Base-by-base conservation (phyloP, 2,113 vertebrate species). In the Entosphenus tridentatus region DNA sequence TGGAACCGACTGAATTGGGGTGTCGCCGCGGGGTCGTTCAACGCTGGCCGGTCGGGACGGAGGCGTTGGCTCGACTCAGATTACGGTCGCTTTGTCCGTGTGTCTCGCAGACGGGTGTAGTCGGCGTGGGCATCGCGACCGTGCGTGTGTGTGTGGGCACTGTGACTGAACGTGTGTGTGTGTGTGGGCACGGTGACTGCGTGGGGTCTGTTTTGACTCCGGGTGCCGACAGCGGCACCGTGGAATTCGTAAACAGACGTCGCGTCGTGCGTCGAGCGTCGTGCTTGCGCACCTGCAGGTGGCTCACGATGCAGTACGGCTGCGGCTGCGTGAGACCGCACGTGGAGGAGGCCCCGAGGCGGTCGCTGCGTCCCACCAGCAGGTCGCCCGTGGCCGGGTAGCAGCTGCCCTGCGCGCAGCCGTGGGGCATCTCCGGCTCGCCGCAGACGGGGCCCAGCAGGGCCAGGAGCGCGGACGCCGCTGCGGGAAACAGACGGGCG, bases 321-420 rank as follows among this genome's bases (percentile, higher is more conserved):
- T 87, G 78, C 1, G 80, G 81, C 8, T 72, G 21, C 0, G 76
- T 12, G 62, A 86, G 72, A 16, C 82, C 86, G 0, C 84, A 89
- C 3, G 86, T 86, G 21, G 85, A 88, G 12, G 82, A 83, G 69
- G 81, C 73, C 0, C 73, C 77, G 57, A 90, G 76, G 67, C 74
- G 82, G 67, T 77, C 55, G 3, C 77, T 77, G 67, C 80, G 74
- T n/a, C 82, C 84, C 73, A 85, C 79, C 69, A 85, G 73, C 57
- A 85, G 83, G 74, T 89, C 81, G 59, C 84, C 87, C 62, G 82
- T 89, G 39, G 83, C 88, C 56, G 83, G 84, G 80, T 79, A 86
- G 75, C 76, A 83, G 69, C 78, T 81, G 70, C 81, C 83, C 0
- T 80, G 83, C 1, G 79, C 74, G 39, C 88, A 91, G 72, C 83